A percentile compares a stretch with the other conserved stretches of the same genome.
These are phyloP conservation scores for Marcusenius ussheri DNA, from an alignment of 2,113 vertebrate genomes.

Conservation along the genomic window DNA sequence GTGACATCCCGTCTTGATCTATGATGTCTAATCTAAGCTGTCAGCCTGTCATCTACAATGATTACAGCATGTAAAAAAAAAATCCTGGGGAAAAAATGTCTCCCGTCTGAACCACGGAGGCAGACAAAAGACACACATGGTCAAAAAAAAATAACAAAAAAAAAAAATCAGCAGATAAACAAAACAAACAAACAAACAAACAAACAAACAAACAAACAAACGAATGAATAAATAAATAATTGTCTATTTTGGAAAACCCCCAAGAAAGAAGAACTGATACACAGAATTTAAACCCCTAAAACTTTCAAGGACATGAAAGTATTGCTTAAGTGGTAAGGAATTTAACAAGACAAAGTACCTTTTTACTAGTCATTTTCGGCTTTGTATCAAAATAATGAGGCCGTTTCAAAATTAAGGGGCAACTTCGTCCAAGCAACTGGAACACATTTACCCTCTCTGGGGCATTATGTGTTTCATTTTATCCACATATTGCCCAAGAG, in stretches of 20 bases:
- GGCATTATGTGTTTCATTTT: constrained; percentile 16
- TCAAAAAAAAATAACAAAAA: background rate
- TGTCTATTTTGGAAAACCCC: background rate
- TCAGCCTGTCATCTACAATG: background rate
- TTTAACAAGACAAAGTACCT: constrained; percentile 28
- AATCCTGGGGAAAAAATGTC: background rate
- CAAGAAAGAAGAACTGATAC: background rate
- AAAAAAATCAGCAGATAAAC: background rate
- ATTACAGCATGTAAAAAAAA: background rate
- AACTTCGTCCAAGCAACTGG: constrained; percentile 26
- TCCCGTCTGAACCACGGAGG: background rate
- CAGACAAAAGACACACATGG: background rate
- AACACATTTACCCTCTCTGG: constrained; percentile 20
- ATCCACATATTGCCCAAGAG: constrained; percentile 20
- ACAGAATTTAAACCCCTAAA: background rate
- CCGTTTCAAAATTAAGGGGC: constrained; percentile 20
- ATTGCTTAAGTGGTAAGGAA: constrained; percentile 24
- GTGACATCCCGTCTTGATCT: background rate
- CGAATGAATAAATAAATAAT: background rate
- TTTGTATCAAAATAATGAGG: constrained; percentile 31
- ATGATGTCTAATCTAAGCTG: background rate
- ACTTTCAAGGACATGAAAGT: constrained; percentile 16
- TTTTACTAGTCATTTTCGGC: constrained; percentile 25
- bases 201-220: background rate
- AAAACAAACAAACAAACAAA: background rate